These are phyloP conservation scores for Xerus rutilus DNA, from an alignment of 2,797 vertebrate genomes.

Conservation along the genomic window DNA sequence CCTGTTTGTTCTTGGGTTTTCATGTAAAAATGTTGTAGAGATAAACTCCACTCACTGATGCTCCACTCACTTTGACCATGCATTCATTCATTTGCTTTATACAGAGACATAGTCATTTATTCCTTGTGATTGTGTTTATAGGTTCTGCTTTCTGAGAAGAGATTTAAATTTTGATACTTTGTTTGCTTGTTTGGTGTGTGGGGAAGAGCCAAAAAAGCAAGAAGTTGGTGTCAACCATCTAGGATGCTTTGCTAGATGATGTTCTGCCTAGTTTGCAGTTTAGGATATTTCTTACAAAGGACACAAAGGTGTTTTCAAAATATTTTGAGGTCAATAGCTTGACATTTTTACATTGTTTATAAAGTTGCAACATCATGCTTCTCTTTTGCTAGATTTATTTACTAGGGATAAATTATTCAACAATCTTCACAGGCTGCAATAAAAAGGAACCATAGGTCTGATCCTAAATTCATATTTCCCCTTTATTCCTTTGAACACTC, in stretches of 20 bases:
- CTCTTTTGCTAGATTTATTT: constrained; percentile 27
- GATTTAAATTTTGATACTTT: background rate
- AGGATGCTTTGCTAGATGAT: background rate
- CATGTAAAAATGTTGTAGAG: background rate
- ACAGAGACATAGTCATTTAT: background rate
- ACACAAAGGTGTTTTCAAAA: background rate
- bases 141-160: background rate
- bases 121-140: background rate
- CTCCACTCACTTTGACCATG: background rate
- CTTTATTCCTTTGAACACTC: constrained; percentile 22
- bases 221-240: background rate
- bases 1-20: background rate
- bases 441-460: background rate
- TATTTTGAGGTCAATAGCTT: background rate
- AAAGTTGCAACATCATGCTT: background rate
- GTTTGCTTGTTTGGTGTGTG: background rate
- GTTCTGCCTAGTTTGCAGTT: background rate
- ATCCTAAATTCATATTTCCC: background rate
- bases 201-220: background rate
- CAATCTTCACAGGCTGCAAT: background rate
- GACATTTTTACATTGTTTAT: background rate
- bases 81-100: background rate
- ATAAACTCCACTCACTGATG: background rate
- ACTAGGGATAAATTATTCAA: background rate
- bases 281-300: background rate